Conservation (phyloP, 2,113 vertebrate genomes). For the Hiodon alosoides region DNA sequence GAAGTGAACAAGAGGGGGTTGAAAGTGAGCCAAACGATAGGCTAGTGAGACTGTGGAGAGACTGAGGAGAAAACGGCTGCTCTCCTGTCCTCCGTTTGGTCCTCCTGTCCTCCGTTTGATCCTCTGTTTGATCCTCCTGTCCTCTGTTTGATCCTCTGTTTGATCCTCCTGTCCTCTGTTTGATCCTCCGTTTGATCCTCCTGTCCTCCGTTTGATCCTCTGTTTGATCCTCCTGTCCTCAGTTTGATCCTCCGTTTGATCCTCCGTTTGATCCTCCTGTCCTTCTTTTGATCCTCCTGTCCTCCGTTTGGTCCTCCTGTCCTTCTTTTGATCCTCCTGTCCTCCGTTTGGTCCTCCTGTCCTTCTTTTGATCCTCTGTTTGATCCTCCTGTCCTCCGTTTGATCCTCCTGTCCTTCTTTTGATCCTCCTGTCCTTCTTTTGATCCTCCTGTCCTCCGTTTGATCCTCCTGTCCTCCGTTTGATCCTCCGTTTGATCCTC, state of each 20-base stretch:
- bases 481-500: background rate
- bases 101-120: too few relatives aligned
- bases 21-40: too few relatives aligned
- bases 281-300: too few relatives aligned
- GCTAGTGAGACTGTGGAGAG: too few relatives aligned
- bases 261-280: background rate
- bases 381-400: background rate
- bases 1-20: too few relatives aligned
- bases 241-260: background rate
- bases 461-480: background rate
- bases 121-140: too few relatives aligned
- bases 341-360: background rate
- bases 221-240: background rate
- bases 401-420: background rate
- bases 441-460: too few relatives aligned
- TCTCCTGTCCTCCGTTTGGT: too few relatives aligned
- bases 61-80: too few relatives aligned
- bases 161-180: background rate
- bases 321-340: background rate
- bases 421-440: background rate
- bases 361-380: background rate
- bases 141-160: background rate
- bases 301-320: constrained; percentile 1
- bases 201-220: background rate
- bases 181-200: background rate